Conservation (phyloP, 2,888 invertebrate species). For the Conops quadrifasciatus region DNA sequence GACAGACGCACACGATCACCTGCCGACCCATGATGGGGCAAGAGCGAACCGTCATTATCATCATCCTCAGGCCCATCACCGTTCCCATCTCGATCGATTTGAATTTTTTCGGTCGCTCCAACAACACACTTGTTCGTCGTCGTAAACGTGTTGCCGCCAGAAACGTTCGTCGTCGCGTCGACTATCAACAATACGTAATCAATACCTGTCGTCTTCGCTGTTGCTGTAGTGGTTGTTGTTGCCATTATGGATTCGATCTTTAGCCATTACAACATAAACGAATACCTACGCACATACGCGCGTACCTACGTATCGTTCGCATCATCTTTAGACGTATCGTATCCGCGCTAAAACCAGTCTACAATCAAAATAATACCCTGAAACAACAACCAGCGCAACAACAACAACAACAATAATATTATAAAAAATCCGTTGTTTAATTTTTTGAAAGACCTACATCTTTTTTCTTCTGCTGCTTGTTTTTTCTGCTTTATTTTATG, state of each 20-base stretch:
- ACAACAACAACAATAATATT: constrained; percentile 35
- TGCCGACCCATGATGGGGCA: no score
- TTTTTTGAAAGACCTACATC: constrained; percentile 16
- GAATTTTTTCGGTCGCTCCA: background rate
- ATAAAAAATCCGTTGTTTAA: constrained; percentile 40
- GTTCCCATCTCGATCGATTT: background rate
- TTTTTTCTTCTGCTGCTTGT: constrained; percentile 26
- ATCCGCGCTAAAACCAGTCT: constrained; percentile 18
- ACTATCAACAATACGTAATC: constrained; percentile 34
- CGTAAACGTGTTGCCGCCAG: background rate
- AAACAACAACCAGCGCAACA: constrained; percentile 34
- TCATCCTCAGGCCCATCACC: no score
- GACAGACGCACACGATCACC: no score
- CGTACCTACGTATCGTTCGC: background rate
- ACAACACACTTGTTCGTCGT: constrained; percentile 1
- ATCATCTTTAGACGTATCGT: background rate
- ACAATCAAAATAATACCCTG: constrained; percentile 30
- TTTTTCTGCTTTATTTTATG: constrained; percentile 45
- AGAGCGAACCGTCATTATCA: no score
- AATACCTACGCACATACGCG: background rate
- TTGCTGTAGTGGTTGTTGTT: constrained; percentile 14
- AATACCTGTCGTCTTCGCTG: constrained; percentile 34
- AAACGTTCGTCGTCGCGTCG: background rate
- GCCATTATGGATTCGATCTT: background rate
- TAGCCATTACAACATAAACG: constrained; percentile 30